Base-by-base conservation (phyloP, 2,888 invertebrate genomes). In the Willowsia nigromaculata region DNA sequence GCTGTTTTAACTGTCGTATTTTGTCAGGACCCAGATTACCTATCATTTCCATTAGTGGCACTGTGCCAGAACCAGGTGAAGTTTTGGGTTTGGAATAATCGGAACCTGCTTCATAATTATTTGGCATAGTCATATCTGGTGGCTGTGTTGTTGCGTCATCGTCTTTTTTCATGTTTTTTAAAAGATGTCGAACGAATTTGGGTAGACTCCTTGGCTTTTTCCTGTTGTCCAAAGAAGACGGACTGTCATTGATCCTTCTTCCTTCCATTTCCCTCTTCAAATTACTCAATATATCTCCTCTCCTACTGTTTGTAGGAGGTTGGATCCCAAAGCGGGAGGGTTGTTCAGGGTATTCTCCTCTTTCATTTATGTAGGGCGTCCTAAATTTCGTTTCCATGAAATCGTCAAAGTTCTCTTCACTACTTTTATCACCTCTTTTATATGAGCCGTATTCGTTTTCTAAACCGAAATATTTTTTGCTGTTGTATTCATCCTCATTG, bases 31-130 rank as follows among this genome's bases (percentile, higher is more conserved):
- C 25, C 11, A 85, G 25, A 2, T 5, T 22, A 9, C 53, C 53
- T 18, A 85, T 27, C 37, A 85, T 85, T 11, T 85, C 74, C 71
- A 71, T 71, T 13, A 40, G 40, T 18, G 3, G 7, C n/a, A n/a
- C n/a, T n/a, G n/a, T n/a, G n/a, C n/a, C n/a, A n/a, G n/a, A n/a
- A n/a, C n/a, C n/a, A n/a, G n/a, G n/a, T n/a, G n/a, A n/a, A n/a
- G n/a, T n/a, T n/a, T 13, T 18, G 13, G 30, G 27, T 1, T 62
- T 27, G 30, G 30, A 27, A 30, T 30, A 15, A 1, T 30, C 62
- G 5, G 30, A 4, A 27, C 3, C n/a, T n/a, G n/a, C 4, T 18
- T 56, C 22, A 62, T 27, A 27, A 27, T 22, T 22, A 18, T 2
- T 3, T 18, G 2, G 22, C 18, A 5, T 11, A 3, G 22, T 6